phyloP scores from a whole-genome alignment of 2,113 vertebrate genomes.

The Erythrocercus mccallii region DNA sequence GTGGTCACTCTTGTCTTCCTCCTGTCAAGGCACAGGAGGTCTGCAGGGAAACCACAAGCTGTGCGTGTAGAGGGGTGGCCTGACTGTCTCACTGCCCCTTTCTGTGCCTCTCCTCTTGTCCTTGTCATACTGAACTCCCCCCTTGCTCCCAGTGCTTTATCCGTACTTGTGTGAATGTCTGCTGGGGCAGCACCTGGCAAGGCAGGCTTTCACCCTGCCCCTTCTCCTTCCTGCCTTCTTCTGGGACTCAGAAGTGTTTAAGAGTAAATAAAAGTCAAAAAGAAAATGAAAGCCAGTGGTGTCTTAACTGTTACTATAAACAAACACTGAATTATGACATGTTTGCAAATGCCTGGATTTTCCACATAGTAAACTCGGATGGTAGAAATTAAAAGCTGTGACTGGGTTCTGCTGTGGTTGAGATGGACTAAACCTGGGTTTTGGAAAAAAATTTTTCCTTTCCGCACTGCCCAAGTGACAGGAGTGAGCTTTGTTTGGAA shows the following conservation, averaged over 20 bases:
- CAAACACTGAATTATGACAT: accelerated
- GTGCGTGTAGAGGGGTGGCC: accelerated
- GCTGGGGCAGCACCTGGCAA: background rate
- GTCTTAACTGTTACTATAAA: background rate
- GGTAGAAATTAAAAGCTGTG: background rate
- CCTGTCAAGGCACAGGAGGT: accelerated
- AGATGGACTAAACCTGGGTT: background rate
- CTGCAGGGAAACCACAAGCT: background rate
- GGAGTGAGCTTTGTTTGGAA: background rate
- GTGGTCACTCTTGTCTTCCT: background rate
- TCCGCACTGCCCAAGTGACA: background rate
- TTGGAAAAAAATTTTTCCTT: background rate
- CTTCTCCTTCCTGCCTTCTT: background rate
- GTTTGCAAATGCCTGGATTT: background rate
- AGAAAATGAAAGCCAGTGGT: background rate
- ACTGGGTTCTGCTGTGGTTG: background rate
- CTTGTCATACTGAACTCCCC: background rate
- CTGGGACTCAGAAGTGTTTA: background rate
- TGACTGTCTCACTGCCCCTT: background rate
- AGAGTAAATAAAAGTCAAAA: background rate
- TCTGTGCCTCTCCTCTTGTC: too few relatives aligned
- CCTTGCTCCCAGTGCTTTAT: background rate
- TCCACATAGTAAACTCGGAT: accelerated
- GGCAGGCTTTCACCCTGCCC: background rate
- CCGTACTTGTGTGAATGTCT: accelerated